phyloP scores from a whole-genome alignment of 2,113 vertebrate species.

The Sceloporus undulatus region DNA sequence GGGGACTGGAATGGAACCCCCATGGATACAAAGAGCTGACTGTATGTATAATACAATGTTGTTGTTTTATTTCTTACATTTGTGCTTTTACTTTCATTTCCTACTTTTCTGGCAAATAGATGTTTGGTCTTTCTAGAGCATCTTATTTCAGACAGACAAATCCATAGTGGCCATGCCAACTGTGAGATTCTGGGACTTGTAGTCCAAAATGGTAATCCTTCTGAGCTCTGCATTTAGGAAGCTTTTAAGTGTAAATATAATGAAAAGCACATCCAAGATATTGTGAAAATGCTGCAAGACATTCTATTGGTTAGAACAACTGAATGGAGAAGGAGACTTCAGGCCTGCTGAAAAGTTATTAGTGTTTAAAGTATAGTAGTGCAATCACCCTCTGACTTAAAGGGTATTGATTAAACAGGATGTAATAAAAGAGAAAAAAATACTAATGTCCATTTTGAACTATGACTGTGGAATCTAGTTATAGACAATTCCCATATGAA shows the following conservation, averaged over 20 bases:
- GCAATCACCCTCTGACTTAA: constrained; percentile 2
- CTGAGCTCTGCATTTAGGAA: no score
- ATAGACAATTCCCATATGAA: constrained; percentile 28
- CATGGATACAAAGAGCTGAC: no score
- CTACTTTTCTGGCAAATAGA: background rate
- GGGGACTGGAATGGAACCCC: no score
- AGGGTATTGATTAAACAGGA: constrained; percentile 31
- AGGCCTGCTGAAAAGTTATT: constrained; percentile 4
- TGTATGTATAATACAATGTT: no score
- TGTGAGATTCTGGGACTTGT: no score
- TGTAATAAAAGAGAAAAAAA: constrained; percentile 19
- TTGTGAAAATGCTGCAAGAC: background rate
- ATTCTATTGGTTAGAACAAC: background rate
- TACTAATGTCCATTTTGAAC: constrained; percentile 37
- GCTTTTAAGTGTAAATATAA: background rate
- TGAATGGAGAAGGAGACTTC: background rate
- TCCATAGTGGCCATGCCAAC: no score
- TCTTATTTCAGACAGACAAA: background rate
- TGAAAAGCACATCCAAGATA: background rate
- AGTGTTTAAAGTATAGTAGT: constrained; percentile 38
- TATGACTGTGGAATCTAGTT: constrained; percentile 29
- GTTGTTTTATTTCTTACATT: background rate
- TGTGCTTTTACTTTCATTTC: background rate
- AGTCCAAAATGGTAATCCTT: no score
- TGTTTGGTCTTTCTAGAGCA: background rate